phyloP scores from a whole-genome alignment of 2,888 invertebrate genomes.

The Apodemia mormo region DNA sequence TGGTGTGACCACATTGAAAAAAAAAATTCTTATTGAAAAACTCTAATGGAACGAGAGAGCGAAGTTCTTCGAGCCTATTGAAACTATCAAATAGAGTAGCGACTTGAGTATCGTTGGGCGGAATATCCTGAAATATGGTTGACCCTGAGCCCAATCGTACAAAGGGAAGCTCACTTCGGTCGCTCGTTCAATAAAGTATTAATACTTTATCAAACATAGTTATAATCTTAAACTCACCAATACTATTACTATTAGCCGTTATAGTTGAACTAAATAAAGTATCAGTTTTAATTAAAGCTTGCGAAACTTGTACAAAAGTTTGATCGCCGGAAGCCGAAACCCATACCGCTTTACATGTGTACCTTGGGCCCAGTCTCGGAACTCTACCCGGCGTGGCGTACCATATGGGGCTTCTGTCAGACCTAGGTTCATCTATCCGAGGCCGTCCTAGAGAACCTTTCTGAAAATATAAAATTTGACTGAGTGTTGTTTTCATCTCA shows the following conservation, averaged over 20 bases:
- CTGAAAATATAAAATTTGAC: conserved; percentile 48
- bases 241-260: conserved; percentile 92
- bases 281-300: conserved; percentile 94
- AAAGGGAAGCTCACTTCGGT: too few relatives aligned
- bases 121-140: too few relatives aligned
- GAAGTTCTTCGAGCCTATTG: too few relatives aligned
- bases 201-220: too few relatives aligned
- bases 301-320: conserved; percentile 95
- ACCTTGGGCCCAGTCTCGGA: conserved; percentile 90
- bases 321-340: conserved; percentile 97
- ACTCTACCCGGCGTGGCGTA: conserved; percentile 88
- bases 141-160: too few relatives aligned
- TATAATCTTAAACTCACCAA: conserved; percentile 80
- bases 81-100: too few relatives aligned
- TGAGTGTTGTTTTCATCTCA: background rate
- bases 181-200: too few relatives aligned
- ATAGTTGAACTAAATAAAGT: conserved; percentile 93
- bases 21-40: too few relatives aligned
- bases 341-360: conserved; percentile 95
- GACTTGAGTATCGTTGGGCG: too few relatives aligned
- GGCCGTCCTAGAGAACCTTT: conserved; percentile 82
- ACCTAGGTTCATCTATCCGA: conserved; percentile 61
- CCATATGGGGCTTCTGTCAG: conserved; percentile 83
- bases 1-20: too few relatives aligned
- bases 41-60: too few relatives aligned